phyloP scores from a whole-genome alignment of 2,797 vertebrate genomes.

The Peromyscus melanophrys region DNA sequence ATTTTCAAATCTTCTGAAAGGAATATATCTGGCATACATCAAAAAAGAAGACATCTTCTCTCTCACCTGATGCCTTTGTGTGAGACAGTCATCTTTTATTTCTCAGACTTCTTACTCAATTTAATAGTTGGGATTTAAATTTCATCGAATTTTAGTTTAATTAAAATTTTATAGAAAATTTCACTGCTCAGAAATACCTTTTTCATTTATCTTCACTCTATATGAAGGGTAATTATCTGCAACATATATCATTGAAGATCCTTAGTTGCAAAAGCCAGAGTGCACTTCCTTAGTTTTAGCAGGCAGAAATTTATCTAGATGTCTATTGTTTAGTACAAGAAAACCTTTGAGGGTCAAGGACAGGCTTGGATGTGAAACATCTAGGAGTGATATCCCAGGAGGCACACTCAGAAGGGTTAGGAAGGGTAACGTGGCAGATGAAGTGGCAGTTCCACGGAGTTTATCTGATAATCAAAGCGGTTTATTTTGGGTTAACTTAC shows the following conservation, averaged over 20 bases:
- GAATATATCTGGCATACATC: not conserved
- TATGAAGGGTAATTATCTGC: not conserved
- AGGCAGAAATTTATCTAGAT: slow-evolving; percentile 2
- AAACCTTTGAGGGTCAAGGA: not conserved
- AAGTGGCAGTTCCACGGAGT: too few species aligned
- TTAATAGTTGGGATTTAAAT: slow-evolving; percentile 15
- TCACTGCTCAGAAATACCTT: not conserved
- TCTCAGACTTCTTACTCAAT: not conserved
- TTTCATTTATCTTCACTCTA: not conserved
- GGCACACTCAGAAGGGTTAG: not conserved
- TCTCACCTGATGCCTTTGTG: not conserved
- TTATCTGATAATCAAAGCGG: too few species aligned
- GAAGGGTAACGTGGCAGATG: too few species aligned
- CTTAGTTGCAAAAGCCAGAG: not conserved
- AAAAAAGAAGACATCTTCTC: not conserved
- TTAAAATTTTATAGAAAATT: slow-evolving; percentile 40
- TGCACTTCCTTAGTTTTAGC: not conserved
- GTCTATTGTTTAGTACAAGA: not conserved
- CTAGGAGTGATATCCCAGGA: not conserved
- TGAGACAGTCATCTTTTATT: not conserved
- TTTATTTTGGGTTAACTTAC: too few species aligned
- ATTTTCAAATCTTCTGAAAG: slow-evolving; percentile 17
- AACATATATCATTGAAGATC: not conserved
- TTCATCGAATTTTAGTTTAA: slow-evolving; percentile 24
- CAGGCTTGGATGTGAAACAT: not conserved